Conservation (phyloP, 2,113 vertebrate species). For the Anthoscopus minutus region DNA sequence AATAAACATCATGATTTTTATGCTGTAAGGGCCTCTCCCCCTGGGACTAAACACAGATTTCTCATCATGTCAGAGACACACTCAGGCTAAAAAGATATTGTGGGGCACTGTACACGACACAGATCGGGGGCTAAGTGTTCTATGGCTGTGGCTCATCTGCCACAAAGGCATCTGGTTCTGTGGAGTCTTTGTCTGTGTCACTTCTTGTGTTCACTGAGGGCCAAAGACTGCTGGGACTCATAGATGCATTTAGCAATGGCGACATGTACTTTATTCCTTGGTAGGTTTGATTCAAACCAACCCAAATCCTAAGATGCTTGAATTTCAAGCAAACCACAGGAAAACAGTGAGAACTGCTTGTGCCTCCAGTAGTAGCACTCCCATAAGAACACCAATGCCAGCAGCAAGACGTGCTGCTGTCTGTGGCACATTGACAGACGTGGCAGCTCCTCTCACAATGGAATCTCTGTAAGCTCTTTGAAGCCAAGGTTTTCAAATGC, state of each 20-base stretch:
- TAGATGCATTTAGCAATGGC: not conserved
- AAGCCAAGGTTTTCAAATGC: not conserved
- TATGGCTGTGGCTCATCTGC: not conserved
- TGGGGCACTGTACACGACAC: too few species aligned
- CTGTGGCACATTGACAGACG: not conserved
- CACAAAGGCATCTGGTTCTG: not conserved
- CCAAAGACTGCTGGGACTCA: not conserved
- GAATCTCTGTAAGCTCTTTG: not conserved
- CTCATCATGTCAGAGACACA: not conserved
- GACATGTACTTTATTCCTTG: not conserved
- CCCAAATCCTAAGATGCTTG: not conserved
- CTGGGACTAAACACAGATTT: not conserved
- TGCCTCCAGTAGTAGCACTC: not conserved
- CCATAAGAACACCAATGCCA: not conserved
- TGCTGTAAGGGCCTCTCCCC: not conserved
- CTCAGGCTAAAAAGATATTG: fast-evolving
- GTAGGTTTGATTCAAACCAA: not conserved
- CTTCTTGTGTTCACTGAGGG: not conserved
- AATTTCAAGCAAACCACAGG: not conserved
- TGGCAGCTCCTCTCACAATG: not conserved
- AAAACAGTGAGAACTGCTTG: not conserved
- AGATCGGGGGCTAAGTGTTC: not conserved
- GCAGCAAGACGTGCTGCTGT: not conserved
- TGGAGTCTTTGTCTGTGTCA: not conserved
- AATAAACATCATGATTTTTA: not conserved